Evolutionary conservation across 1,140 invertebrate species (phyloP), one percentile per base, ranked within the genome.

Genomic region (Ladona fulva): DNA sequence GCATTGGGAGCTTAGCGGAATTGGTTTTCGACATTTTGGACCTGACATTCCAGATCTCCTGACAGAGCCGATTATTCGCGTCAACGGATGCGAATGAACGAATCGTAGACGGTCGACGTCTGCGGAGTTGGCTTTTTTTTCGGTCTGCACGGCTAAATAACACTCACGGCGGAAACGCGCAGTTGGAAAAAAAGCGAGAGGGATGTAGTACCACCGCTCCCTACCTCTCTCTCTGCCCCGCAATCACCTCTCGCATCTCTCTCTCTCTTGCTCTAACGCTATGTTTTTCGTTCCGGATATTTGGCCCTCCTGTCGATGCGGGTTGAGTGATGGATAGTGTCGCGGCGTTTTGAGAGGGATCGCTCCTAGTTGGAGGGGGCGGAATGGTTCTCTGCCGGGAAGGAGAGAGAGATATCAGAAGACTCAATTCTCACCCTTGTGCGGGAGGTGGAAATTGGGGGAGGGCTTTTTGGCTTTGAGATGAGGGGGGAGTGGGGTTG

Each of bases 11-110:
- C 52, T 66, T 66, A 66, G 52, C 52, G n/a, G 52, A 66, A 66
- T 66, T 66, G 52, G 52, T 66, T 66, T 66, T 66, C 52, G 52
- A 66, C 52, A 66, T 66, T 66, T 66, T 66, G 52, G 52, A 66
- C 52, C 52, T 66, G 52, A 66, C 52, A 66, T 66, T 66, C 52
- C 52, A 66, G 52, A 66, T 66, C 52, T 66, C 52, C 52, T 66
- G 52, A 66, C 52, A 66, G 52, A 66, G 52, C 52, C 52, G 52
- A 66, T 66, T 66, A 66, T 66, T 66, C 52, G 52, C 52, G 52
- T 66, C 52, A 66, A 66, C 52, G 52, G 12, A 66, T 66, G 52
- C 52, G 52, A 66, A 52, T 52, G 44, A 52, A 52, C 44, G 44
- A 52, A 19, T 66, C 12, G 52, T 66, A 66, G 52, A 66, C 12